phyloP scores from a whole-genome alignment of 1,140 invertebrate species.

The Coenobita brevimanus region DNA sequence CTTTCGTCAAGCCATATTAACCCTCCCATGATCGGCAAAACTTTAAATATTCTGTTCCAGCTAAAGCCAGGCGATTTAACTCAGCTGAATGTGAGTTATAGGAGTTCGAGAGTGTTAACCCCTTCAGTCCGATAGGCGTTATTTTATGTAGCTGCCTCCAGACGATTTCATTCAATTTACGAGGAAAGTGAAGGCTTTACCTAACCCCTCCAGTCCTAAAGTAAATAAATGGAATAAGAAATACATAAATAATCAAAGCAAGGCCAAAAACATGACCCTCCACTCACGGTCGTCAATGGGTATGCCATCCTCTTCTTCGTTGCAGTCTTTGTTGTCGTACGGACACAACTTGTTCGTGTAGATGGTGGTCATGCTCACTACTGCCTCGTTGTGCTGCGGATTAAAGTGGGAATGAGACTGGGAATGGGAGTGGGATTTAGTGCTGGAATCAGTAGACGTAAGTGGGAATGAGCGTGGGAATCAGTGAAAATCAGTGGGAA shows the following conservation, averaged over 20 bases:
- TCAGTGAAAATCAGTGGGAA: too few relatives aligned
- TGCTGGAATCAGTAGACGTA: not conserved
- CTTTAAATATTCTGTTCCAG: too few relatives aligned
- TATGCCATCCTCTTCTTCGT: not conserved
- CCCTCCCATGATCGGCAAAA: too few relatives aligned
- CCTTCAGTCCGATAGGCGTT: too few relatives aligned
- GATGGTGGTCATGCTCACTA: not conserved
- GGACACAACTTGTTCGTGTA: not conserved
- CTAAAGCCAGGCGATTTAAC: too few relatives aligned
- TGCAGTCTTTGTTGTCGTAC: not conserved
- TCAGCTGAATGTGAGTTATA: too few relatives aligned
- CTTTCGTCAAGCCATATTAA: too few relatives aligned
- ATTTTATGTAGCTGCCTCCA: too few relatives aligned
- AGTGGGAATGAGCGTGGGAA: not conserved
- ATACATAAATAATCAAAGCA: not conserved
- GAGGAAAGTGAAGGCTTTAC: too few relatives aligned
- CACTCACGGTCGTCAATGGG: conserved; percentile 42
- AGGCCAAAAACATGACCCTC: not conserved
- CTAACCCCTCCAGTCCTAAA: too few relatives aligned
- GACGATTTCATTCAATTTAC: too few relatives aligned
- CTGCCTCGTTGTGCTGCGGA: not conserved
- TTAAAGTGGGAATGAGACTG: not conserved
- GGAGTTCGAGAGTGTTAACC: too few relatives aligned
- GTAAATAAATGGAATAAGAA: not conserved
- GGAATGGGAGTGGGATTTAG: not conserved